These are phyloP conservation scores for Chamaetylas fuelleborni DNA, from an alignment of 2,113 vertebrate genomes.

Conservation along the genomic window DNA sequence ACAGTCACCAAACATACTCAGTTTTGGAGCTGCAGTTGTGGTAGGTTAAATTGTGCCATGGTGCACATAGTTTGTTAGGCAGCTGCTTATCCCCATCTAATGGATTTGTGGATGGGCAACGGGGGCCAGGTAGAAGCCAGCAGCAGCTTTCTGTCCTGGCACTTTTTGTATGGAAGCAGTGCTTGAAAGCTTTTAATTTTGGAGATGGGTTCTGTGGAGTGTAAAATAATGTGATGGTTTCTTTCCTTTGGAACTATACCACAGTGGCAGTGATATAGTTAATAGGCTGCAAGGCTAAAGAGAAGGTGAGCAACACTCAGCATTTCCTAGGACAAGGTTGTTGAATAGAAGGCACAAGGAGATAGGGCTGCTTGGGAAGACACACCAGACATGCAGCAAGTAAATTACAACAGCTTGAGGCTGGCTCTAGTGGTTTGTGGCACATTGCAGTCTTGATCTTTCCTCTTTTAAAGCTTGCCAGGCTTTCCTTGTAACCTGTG, in stretches of 20 bases:
- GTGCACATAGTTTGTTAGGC: neutral
- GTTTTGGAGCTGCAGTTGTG: neutral
- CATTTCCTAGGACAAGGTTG: neutral
- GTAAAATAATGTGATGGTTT: neutral
- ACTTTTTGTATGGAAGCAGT: neutral
- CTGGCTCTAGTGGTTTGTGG: neutral
- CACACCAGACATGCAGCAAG: neutral
- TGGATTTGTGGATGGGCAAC: neutral
- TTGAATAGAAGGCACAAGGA: neutral
- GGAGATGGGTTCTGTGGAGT: neutral
- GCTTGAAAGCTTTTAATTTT: neutral
- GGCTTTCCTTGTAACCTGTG: neutral
- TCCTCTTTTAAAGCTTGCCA: neutral
- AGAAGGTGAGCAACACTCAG: neutral
- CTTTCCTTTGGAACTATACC: neutral
- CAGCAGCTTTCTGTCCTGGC: neutral
- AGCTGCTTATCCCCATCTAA: neutral
- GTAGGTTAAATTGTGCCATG: neutral
- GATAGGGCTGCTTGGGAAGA: neutral
- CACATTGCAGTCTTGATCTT: neutral
- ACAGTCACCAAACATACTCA: neutral
- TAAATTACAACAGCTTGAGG: neutral
- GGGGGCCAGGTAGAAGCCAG: neutral
- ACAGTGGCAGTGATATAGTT: neutral
- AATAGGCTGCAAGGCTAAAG: neutral